Percentiles rank a stretch among this genome's conserved stretches.
Conservation (phyloP, 2,888 invertebrate genomes). For the Silvanus unidentatus region DNA sequence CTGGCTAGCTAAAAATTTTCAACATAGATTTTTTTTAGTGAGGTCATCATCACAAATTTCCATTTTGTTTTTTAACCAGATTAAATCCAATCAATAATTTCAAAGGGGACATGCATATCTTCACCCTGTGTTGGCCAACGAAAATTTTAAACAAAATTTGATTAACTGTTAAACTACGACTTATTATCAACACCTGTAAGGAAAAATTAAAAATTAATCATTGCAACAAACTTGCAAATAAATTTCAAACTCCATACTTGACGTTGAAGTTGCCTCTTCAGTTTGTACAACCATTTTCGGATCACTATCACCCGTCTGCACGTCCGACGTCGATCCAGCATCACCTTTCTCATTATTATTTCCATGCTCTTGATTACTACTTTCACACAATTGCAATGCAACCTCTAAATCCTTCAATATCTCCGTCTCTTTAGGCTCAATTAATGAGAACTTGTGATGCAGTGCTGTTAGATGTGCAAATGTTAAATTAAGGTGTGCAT, state of each 20-base stretch:
- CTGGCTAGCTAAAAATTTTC: constrained; percentile 18
- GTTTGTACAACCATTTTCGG: neutral
- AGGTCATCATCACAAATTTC: constrained; percentile 1
- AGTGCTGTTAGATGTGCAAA: constrained; percentile 91
- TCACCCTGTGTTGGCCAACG: no score
- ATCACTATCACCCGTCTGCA: constrained; percentile 12
- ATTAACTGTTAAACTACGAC: constrained; percentile 24
- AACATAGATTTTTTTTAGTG: constrained; percentile 1
- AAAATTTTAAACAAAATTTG: no score
- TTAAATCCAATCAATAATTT: neutral
- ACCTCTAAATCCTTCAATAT: constrained; percentile 86
- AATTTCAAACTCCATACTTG: no score
- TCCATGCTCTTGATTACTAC: constrained; percentile 35
- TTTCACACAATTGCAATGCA: constrained; percentile 64
- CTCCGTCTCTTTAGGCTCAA: constrained; percentile 94
- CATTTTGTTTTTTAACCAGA: neutral
- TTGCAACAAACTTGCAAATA: constrained; percentile 5
- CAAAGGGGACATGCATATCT: no score
- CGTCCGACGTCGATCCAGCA: constrained; percentile 8
- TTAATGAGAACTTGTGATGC: constrained; percentile 81
- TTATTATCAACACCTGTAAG: constrained; percentile 32
- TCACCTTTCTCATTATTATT: constrained; percentile 31
- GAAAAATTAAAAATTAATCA: constrained; percentile 4
- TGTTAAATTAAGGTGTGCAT: constrained; percentile 94
- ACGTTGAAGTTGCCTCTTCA: neutral